Conservation (phyloP, 2,113 vertebrate genomes). For the Ammodytes marinus region DNA sequence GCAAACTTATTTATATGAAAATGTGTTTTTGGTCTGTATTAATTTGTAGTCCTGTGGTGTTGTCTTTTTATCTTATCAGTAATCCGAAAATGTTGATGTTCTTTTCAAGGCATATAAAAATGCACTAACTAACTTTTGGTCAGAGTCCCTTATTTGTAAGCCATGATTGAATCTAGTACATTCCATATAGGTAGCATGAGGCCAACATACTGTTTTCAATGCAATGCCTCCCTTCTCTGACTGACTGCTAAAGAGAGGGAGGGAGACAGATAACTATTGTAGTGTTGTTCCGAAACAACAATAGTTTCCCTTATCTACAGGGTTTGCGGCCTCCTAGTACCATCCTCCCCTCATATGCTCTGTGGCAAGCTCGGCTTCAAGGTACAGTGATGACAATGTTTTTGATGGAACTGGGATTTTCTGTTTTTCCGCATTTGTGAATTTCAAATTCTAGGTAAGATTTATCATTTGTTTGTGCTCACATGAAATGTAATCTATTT, state of each 20-base stretch:
- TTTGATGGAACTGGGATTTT: slow-evolving; percentile 24
- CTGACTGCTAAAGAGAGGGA: slow-evolving; percentile 1
- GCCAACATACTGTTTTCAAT: slow-evolving; percentile 9
- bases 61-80: background rate
- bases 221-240: slow-evolving; percentile 5
- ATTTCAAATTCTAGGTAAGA: slow-evolving; percentile 40
- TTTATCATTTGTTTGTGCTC: background rate
- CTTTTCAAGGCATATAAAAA: background rate
- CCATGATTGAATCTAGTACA: background rate
- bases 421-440: slow-evolving; percentile 22
- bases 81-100: background rate
- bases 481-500: background rate
- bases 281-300: slow-evolving; percentile 68
- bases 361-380: slow-evolving; percentile 45
- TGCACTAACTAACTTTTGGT: background rate
- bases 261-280: slow-evolving; percentile 52
- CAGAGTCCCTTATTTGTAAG: background rate
- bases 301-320: slow-evolving; percentile 70
- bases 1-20: background rate
- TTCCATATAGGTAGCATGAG: background rate
- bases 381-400: slow-evolving; percentile 26
- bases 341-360: slow-evolving; percentile 47
- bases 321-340: slow-evolving; percentile 73
- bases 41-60: background rate
- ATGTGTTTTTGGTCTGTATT: background rate